A percentile compares a stretch with the other conserved stretches of the same genome.
These are phyloP conservation scores for Clarias laeviceps DNA, from an alignment of 2,797 vertebrate genomes.

Conservation along the genomic window DNA sequence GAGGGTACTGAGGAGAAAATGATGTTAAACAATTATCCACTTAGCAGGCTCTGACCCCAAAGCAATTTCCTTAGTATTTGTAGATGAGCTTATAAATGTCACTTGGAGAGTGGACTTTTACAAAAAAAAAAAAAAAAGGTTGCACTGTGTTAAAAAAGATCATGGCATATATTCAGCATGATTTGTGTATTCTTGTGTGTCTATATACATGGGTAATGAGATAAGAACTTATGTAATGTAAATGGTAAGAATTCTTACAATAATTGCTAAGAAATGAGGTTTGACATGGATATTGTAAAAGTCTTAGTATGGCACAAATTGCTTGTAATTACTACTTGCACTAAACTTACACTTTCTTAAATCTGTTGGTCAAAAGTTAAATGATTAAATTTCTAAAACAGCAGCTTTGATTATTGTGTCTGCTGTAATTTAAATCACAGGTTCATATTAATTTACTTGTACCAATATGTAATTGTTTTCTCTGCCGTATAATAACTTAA, in stretches of 20 bases:
- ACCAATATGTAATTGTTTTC: neutral
- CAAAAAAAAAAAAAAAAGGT: slow-evolving; percentile 15
- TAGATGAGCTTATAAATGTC: slow-evolving; percentile 55
- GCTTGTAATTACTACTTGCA: neutral
- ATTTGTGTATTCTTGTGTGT: neutral
- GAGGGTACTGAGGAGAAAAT: slow-evolving; percentile 36
- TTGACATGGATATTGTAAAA: slow-evolving; percentile 16
- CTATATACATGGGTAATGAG: neutral
- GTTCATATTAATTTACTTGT: neutral
- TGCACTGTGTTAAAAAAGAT: neutral
- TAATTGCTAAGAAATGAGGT: neutral
- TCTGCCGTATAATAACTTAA: neutral
- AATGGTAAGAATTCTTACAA: neutral
- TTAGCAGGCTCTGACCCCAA: slow-evolving; percentile 60
- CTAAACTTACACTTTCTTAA: neutral
- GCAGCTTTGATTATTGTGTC: neutral
- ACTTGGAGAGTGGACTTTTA: slow-evolving; percentile 46
- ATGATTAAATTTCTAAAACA: neutral
- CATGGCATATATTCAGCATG: neutral
- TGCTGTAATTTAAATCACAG: neutral
- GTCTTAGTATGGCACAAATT: too few relatives aligned
- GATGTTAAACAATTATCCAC: slow-evolving; percentile 62
- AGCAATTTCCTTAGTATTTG: slow-evolving; percentile 63
- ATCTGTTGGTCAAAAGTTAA: neutral
- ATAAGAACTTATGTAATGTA: neutral